Percentiles rank a stretch among this genome's conserved stretches.
Conservation (phyloP, 2,888 invertebrate species). For the Cantharis rufa region DNA sequence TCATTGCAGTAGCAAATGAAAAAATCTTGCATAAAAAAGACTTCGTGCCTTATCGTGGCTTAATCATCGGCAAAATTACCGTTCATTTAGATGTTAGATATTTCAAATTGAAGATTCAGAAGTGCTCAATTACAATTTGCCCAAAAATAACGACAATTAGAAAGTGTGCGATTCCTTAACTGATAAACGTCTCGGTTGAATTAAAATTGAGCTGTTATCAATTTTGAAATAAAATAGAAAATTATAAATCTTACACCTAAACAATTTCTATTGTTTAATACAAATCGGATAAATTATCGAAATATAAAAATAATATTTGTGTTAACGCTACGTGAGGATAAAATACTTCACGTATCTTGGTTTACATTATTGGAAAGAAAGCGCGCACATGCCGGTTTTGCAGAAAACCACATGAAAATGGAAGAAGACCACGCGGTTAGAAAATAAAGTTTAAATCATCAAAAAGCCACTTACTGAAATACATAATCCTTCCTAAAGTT, state of each 20-base stretch:
- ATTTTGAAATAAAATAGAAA: not conserved
- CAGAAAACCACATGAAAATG: not conserved
- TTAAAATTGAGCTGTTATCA: too few relatives aligned
- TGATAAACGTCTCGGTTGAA: not conserved
- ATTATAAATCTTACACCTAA: not conserved
- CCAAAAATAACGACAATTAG: not conserved
- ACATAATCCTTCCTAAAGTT: slow-evolving; percentile 15
- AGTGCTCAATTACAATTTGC: not conserved
- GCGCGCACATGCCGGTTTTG: not conserved
- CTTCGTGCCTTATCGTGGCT: not conserved
- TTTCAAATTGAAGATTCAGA: not conserved
- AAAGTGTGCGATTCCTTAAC: not conserved
- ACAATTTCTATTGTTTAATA: too few relatives aligned
- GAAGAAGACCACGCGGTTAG: not conserved
- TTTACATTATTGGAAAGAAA: not conserved
- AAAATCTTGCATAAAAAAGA: not conserved
- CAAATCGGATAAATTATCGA: too few relatives aligned
- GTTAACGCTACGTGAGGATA: not conserved
- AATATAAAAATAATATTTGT: not conserved
- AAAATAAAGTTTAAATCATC: not conserved
- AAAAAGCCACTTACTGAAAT: slow-evolving; percentile 16
- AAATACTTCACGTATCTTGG: not conserved
- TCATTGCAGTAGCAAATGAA: not conserved
- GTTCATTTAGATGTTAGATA: not conserved
- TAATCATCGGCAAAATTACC: too few relatives aligned